A percentile compares a stretch with the other conserved stretches of the same genome.
phyloP scores from a whole-genome alignment of 2,113 vertebrate genomes.

The Coregonus clupeaformis region DNA sequence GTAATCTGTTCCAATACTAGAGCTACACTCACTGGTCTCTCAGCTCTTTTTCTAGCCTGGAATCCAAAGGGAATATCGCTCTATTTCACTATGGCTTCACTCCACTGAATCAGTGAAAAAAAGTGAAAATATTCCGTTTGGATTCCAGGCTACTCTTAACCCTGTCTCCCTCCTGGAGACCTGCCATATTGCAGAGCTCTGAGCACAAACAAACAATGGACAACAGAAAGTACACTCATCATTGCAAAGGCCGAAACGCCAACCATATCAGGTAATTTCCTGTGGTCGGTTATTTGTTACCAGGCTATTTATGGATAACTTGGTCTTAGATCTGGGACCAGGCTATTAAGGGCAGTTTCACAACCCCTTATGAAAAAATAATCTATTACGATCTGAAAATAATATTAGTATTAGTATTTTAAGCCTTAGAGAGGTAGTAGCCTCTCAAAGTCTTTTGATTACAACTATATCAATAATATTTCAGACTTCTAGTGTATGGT shows the following conservation, averaged over 20 bases:
- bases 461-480: constrained; percentile 46
- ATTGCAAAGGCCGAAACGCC: constrained; percentile 20
- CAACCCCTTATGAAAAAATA: not conserved
- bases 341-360: constrained; percentile 12
- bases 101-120: too few relatives aligned
- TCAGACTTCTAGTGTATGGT: constrained; percentile 63
- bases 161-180: constrained; percentile 36
- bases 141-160: too few relatives aligned
- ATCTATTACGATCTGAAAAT: not conserved
- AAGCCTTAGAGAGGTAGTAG: constrained; percentile 56
- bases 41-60: too few relatives aligned
- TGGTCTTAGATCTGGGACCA: constrained; percentile 10
- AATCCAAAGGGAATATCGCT: too few relatives aligned
- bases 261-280: not conserved
- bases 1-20: constrained; percentile 57
- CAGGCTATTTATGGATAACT: not conserved
- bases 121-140: too few relatives aligned
- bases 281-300: constrained; percentile 8
- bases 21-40: constrained; percentile 25
- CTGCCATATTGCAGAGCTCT: constrained; percentile 36
- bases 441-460: constrained; percentile 43
- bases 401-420: not conserved
- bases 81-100: too few relatives aligned
- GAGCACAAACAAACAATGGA: constrained; percentile 47
- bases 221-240: constrained; percentile 25